Conservation (phyloP, 2,888 invertebrate genomes). For the Copidosoma aretas region DNA sequence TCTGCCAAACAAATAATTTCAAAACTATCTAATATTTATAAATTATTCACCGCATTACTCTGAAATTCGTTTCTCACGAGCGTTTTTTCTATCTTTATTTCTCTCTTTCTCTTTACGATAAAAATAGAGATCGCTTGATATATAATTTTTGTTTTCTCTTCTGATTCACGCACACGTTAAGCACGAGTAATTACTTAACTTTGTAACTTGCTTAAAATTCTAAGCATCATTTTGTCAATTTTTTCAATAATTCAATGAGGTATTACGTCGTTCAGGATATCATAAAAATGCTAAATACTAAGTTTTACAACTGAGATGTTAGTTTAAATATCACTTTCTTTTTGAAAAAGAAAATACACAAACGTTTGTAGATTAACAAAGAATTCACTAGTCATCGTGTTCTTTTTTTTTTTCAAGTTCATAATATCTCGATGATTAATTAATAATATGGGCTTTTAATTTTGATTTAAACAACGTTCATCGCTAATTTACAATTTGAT, state of each 20-base stretch:
- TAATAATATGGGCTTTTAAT: no score
- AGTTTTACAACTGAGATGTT: slow-evolving; percentile 24
- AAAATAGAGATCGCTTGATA: slow-evolving; percentile 52
- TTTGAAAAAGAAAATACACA: slow-evolving; percentile 21
- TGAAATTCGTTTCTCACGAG: neutral
- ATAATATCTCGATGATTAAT: no score
- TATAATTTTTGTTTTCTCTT: slow-evolving; percentile 45
- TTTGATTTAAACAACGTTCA: slow-evolving; percentile 15
- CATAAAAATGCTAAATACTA: slow-evolving; percentile 29
- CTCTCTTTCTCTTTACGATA: slow-evolving; percentile 36
- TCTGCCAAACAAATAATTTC: no score
- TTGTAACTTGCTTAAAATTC: no score
- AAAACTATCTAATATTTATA: no score
- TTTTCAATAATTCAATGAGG: slow-evolving; percentile 33
- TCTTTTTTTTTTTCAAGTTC: no score
- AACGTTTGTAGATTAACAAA: slow-evolving; percentile 19
- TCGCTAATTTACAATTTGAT: slow-evolving; percentile 9
- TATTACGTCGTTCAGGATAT: slow-evolving; percentile 38
- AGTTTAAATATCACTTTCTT: slow-evolving; percentile 33
- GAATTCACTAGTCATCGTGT: no score
- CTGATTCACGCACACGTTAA: no score
- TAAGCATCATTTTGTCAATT: neutral
- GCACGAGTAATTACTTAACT: no score
- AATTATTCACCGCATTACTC: no score
- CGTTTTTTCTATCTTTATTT: neutral